These are phyloP conservation scores for Hermatobates lingyangjiaoensis DNA, from an alignment of 1,140 invertebrate species.

Conservation along the genomic window DNA sequence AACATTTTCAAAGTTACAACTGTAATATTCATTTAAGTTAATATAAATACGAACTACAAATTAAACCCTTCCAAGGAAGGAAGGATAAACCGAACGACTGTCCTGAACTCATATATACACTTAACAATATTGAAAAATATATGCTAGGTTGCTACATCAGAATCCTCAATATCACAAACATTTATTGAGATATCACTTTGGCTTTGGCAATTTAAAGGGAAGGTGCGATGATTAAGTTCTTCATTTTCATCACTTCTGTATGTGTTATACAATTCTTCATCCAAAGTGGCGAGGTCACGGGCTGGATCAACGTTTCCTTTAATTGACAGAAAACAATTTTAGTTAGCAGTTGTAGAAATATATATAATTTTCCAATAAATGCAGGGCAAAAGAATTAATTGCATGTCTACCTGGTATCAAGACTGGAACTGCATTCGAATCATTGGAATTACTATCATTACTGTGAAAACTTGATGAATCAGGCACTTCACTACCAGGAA, in stretches of 20 bases:
- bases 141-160: slow-evolving; percentile 30
- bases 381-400: too few relatives aligned
- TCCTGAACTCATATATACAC: background rate
- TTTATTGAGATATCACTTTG: slow-evolving; percentile 71
- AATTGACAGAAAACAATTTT: too few relatives aligned
- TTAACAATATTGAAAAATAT: too few relatives aligned
- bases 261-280: slow-evolving; percentile 63
- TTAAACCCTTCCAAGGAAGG: background rate
- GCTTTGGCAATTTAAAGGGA: slow-evolving; percentile 30
- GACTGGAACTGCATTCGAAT: slow-evolving; percentile 29
- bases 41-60: background rate
- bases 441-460: slow-evolving; percentile 55
- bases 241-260: slow-evolving; percentile 47
- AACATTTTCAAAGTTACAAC: background rate
- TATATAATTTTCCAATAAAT: too few relatives aligned
- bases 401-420: too few relatives aligned
- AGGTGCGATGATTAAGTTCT: slow-evolving; percentile 44
- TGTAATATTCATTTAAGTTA: background rate
- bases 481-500: slow-evolving; percentile 73
- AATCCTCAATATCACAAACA: slow-evolving; percentile 83
- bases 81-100: background rate
- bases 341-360: too few relatives aligned
- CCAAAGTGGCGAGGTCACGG: slow-evolving; percentile 42
- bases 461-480: slow-evolving; percentile 78
- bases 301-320: slow-evolving; percentile 29